These are phyloP conservation scores for Lasioglossum villosulum DNA, from an alignment of 2,888 invertebrate species.

Conservation along the genomic window DNA sequence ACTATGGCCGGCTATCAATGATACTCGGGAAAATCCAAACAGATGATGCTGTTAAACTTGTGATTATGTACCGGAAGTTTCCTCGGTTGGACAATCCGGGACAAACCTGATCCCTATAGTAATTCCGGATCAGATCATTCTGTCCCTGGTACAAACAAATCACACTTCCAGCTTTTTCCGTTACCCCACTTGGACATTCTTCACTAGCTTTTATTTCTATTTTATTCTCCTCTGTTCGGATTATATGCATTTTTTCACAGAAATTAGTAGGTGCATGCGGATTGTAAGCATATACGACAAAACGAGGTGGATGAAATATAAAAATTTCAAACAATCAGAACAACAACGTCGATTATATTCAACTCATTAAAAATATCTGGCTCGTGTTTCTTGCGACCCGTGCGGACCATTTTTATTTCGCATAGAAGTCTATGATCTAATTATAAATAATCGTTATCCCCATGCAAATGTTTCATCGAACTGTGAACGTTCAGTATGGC, in stretches of 20 bases:
- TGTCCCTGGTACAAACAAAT: background rate
- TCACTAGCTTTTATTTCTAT: no score
- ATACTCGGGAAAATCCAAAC: slow-evolving; percentile 45
- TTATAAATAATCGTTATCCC: background rate
- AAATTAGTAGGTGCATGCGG: no score
- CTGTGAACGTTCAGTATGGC: background rate
- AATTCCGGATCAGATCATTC: background rate
- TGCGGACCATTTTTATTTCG: background rate
- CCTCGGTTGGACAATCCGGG: background rate
- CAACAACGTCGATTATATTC: background rate
- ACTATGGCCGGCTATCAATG: slow-evolving; percentile 50
- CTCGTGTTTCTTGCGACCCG: no score
- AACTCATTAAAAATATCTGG: background rate
- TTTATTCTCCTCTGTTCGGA: background rate
- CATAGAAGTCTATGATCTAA: background rate
- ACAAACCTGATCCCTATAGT: background rate
- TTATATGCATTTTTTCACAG: no score
- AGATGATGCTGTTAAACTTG: slow-evolving; percentile 39
- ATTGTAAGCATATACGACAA: background rate
- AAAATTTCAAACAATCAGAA: background rate
- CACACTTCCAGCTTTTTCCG: no score
- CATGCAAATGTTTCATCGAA: background rate
- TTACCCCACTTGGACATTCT: no score
- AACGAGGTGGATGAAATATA: accelerated
- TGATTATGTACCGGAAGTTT: slow-evolving; percentile 31